Conservation (phyloP, 92 coral and sea anemone genomes). For the Epizoanthus scotinus region DNA sequence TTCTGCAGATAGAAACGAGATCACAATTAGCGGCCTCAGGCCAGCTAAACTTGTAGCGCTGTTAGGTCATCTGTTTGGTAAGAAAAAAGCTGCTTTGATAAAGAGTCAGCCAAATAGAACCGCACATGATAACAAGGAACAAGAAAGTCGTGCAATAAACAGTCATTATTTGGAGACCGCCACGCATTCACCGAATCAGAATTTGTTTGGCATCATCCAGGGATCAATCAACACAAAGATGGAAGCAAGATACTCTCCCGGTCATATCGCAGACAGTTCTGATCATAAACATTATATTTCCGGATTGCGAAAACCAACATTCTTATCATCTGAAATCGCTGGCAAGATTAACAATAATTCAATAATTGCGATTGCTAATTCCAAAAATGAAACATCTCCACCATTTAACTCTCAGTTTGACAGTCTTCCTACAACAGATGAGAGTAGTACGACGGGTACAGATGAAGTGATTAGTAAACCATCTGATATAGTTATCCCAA, state of each 20-base stretch:
- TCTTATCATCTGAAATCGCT: constrained; percentile 10
- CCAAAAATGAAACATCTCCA: neutral
- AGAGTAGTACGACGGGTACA: neutral
- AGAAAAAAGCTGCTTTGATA: neutral
- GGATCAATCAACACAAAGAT: constrained; percentile 13
- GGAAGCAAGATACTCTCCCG: neutral
- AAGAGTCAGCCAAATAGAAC: neutral
- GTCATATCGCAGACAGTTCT: neutral
- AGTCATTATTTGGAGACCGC: neutral
- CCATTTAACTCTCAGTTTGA: constrained; percentile 4
- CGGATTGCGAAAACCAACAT: neutral
- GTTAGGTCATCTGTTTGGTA: neutral
- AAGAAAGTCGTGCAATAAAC: neutral
- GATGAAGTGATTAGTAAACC: neutral
- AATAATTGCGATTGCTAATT: neutral
- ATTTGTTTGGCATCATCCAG: neutral
- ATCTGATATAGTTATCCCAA: neutral
- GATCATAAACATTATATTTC: neutral
- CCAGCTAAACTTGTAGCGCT: neutral
- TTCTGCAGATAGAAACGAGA: neutral
- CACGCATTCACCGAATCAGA: neutral
- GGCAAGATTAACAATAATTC: constrained; percentile 17
- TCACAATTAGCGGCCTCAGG: neutral
- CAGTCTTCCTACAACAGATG: neutral
- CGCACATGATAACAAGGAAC: neutral